Evolutionary conservation across 1,140 invertebrate species (phyloP), one percentile per base, ranked within the genome.

Genomic region (Tetranychus cinnabarinus): DNA sequence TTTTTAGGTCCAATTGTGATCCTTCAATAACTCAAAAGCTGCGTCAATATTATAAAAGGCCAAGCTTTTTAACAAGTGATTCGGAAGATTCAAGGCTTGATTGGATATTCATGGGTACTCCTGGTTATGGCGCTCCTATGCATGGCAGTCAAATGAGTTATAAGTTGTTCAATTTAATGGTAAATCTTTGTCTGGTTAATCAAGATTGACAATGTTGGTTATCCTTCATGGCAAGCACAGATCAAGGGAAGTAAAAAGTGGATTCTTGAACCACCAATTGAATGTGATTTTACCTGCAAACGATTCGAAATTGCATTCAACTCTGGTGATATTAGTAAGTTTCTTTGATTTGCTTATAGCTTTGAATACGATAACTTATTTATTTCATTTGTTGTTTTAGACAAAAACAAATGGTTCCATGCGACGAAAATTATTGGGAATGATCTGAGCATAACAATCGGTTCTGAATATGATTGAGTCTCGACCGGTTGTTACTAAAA

Each of bases 91-190:
- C 86, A 67, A 82, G 81, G 58, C 80, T 85, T 0, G 88, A 91
- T 73, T 96, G 90, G 90, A 87, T 96, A 65, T 96, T 96, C 69
- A 93, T 96, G 82, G 91, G 91, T 0, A 88, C 84, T 42, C 81
- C 84, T 1, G 89, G 90, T 46, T 81, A 88, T 69, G 91, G 91
- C 0, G 89, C 90, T 1, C 83, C 90, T 66, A 84, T 95, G 82
- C 90, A 96, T 72, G 87, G 92, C 73, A 79, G 82, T 77, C 8
- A 45, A 46, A n/a, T n/a, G 42, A 42, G 34, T 10, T 23, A 23
- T 42, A 37, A 35, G 4, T 36, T 33, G 35, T 31, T 56, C 15
- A 36, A 15, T 13, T 36, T 36, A 13, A 5, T 3, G 23, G 23
- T 13, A 36, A 56, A 6, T 45, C 5, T 58, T 42, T 3, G 2